phyloP scores from a whole-genome alignment of 2,888 invertebrate genomes.

The Nycteola revayana region DNA sequence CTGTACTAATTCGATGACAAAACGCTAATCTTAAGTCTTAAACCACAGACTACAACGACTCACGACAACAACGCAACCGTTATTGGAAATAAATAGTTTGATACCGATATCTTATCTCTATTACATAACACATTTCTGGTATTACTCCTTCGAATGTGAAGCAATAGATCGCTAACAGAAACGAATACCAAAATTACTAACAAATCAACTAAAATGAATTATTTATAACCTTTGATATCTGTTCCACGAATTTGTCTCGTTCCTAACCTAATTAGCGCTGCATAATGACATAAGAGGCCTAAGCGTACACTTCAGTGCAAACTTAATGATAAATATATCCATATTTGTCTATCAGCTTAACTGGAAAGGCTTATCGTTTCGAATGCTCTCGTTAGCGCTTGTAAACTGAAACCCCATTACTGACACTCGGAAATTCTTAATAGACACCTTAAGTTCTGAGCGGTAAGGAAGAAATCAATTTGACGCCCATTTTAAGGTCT shows the following conservation, averaged over 20 bases:
- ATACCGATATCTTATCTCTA: too few relatives aligned
- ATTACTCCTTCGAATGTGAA: too few relatives aligned
- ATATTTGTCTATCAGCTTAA: slow-evolving; percentile 79
- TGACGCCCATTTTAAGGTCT: slow-evolving; percentile 47
- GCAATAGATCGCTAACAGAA: slow-evolving; percentile 19
- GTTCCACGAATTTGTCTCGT: slow-evolving; percentile 56
- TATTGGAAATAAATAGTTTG: too few relatives aligned
- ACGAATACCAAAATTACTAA: slow-evolving; percentile 23
- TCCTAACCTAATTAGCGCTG: slow-evolving; percentile 56
- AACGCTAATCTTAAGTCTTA: too few relatives aligned
- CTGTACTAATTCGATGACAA: too few relatives aligned
- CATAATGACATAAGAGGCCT: slow-evolving; percentile 59
- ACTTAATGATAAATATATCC: slow-evolving; percentile 76
- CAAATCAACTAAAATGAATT: slow-evolving; percentile 31
- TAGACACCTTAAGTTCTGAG: slow-evolving; percentile 42
- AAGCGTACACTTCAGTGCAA: slow-evolving; percentile 61
- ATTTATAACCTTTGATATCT: slow-evolving; percentile 32
- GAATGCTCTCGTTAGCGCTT: slow-evolving; percentile 73
- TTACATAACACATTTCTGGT: too few relatives aligned
- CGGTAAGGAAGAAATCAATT: slow-evolving; percentile 45
- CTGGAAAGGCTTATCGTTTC: slow-evolving; percentile 71
- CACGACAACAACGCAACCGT: too few relatives aligned
- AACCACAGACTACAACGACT: too few relatives aligned
- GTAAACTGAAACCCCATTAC: slow-evolving; percentile 75
- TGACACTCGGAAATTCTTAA: slow-evolving; percentile 35